These are phyloP conservation scores for Osmoderma eremita DNA, from an alignment of 2,888 invertebrate genomes.

Conservation along the genomic window DNA sequence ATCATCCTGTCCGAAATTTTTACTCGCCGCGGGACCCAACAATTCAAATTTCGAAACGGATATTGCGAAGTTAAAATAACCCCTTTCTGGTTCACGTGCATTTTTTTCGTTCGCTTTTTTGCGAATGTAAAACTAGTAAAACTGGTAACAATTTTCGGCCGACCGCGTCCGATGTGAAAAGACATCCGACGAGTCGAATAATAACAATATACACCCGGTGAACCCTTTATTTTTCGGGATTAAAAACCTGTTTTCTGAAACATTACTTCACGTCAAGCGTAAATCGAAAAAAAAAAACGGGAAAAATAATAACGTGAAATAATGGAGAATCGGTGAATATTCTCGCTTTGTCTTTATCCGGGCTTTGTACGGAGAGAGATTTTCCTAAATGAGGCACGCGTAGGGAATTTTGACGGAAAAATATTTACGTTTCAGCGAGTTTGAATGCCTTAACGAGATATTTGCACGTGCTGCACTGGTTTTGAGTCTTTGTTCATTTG, in stretches of 20 bases:
- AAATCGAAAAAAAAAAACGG: slow-evolving; percentile 25
- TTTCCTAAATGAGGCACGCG: slow-evolving; percentile 23
- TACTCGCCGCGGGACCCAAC: no score
- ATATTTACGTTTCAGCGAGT: not conserved
- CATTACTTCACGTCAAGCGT: slow-evolving; percentile 46
- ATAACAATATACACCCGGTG: slow-evolving; percentile 14
- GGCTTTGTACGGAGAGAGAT: not conserved
- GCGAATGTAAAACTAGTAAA: slow-evolving; percentile 43
- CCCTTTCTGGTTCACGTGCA: not conserved
- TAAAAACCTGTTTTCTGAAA: slow-evolving; percentile 50
- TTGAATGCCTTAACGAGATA: slow-evolving; percentile 11
- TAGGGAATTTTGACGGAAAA: slow-evolving; percentile 21
- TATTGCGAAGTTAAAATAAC: not conserved
- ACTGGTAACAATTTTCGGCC: slow-evolving; percentile 41
- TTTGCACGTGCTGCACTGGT: not conserved
- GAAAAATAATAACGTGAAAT: slow-evolving; percentile 9
- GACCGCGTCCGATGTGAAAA: slow-evolving; percentile 20
- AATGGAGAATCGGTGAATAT: not conserved
- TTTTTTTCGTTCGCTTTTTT: slow-evolving; percentile 19
- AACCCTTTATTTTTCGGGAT: slow-evolving; percentile 49
- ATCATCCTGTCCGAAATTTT: no score
- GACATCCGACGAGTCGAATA: slow-evolving; percentile 16
- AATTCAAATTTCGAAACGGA: no score
- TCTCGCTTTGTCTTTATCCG: not conserved
- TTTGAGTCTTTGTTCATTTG: not conserved